Evolutionary conservation across 2,797 vertebrate species (phyloP), one percentile per base, ranked within the genome.

Genomic region (Vespertilio murinus): DNA sequence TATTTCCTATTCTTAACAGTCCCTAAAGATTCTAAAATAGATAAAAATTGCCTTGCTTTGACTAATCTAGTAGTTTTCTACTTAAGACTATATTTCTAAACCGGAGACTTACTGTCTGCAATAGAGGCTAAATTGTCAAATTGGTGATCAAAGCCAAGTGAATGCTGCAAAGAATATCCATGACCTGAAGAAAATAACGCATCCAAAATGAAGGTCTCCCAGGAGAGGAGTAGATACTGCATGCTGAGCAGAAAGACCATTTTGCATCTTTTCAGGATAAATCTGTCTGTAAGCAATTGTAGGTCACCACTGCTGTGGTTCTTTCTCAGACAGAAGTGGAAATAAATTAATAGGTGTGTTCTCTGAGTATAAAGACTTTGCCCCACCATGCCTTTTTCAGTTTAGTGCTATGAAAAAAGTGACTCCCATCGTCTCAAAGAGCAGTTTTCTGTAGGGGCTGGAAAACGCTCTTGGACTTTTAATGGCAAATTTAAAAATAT

Each of bases 11-110:
- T 75, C 35, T 90, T 83, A 87, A 71, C 92, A 92, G 40, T 85
- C 45, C 69, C 54, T 94, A 47, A 89, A 81, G 52, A 95, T 93
- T 87, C 65, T 80, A 80, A 89, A 95, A 84, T 94, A 93, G 61
- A 80, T 47, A 65, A 23, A 69, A 54, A 79, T 56, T 52, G 28
- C 42, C 25, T 92, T 78, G 42, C 30, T 64, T 80, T 77, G 16
- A 73, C 77, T 84, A 65, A 86, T 70, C 52, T 77, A 30, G 90
- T 79, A 16, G 3, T 67, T 86, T 96, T 94, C 42, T 84, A 33
- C 64, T 69, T 88, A 78, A 78, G 14, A 12, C 12, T 83, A 12
- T 61, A 30, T 80, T 94, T 90, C 82, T 77, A 93, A 95, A 83
- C 47, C 94, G 79, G 64, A 93, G 61, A 59, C 35, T 79, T 79